Percentiles rank a stretch among this genome's conserved stretches.
Conservation (phyloP, 2,113 vertebrate genomes). For the Mellivora capensis region DNA sequence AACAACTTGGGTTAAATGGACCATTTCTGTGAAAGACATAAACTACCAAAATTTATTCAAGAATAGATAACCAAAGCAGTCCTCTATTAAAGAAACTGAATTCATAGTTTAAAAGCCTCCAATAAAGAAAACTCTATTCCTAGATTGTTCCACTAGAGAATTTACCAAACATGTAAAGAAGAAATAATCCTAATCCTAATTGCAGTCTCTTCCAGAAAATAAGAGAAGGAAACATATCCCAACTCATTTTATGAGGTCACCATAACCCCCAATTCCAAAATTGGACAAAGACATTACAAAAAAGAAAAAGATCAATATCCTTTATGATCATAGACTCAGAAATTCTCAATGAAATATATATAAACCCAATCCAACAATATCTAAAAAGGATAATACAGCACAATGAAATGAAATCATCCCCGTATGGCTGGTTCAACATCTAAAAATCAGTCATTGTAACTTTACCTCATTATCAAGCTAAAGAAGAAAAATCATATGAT, state of each 20-base stretch:
- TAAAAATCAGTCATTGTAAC: not conserved
- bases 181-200: not conserved
- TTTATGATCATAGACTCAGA: not conserved
- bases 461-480: not conserved
- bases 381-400: not conserved
- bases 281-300: not conserved
- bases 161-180: not conserved
- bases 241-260: not conserved
- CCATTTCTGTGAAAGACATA: not conserved
- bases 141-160: not conserved
- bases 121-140: not conserved
- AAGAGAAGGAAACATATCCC: not conserved
- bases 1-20: not conserved
- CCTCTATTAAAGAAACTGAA: not conserved
- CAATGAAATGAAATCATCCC: not conserved
- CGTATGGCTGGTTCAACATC: not conserved
- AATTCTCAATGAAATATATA: not conserved
- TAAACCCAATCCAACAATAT: not conserved
- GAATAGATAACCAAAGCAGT: not conserved
- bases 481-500: not conserved
- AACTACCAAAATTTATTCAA: not conserved
- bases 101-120: not conserved
- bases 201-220: not conserved
- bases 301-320: not conserved
- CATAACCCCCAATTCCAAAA: not conserved